phyloP scores from a whole-genome alignment of 37 sponge, comb jelly and placozoan species.

The Dysidea cf. avara region DNA sequence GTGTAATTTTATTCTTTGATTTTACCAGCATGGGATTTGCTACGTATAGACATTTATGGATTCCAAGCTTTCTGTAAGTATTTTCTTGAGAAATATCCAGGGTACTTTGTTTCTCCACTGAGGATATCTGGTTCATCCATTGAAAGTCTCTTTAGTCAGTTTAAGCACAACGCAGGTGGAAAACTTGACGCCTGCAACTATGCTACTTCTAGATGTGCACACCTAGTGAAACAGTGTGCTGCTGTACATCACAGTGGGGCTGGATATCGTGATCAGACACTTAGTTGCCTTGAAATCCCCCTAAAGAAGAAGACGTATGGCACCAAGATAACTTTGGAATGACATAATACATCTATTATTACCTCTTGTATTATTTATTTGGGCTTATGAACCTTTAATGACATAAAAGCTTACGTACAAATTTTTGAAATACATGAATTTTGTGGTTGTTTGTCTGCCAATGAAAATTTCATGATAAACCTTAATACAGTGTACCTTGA shows the following conservation, averaged over 20 bases:
- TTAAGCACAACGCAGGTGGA: constrained; percentile 17
- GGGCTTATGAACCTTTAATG: no score
- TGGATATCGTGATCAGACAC: not conserved
- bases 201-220: not conserved
- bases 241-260: constrained; percentile 5
- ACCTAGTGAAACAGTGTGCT: constrained; percentile 4
- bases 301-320: no score
- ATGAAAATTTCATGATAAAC: no score
- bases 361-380: no score
- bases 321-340: no score
- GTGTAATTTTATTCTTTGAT: no score
- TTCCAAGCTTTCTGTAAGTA: constrained; percentile 6
- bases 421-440: no score
- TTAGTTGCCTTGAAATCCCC: not conserved
- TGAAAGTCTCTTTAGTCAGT: constrained; percentile 3
- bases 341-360: no score
- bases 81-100: constrained; percentile 1
- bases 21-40: constrained; percentile 14
- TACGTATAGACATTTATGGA: constrained; percentile 6
- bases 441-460: no score
- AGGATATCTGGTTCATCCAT: constrained; percentile 14
- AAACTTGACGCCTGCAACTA: constrained; percentile 24
- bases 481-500: no score
- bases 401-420: no score
- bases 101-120: constrained; percentile 9